Evolutionary conservation across 2,888 invertebrate species (phyloP), one percentile per base, ranked within the genome.

Genomic region (Antitype chi): DNA sequence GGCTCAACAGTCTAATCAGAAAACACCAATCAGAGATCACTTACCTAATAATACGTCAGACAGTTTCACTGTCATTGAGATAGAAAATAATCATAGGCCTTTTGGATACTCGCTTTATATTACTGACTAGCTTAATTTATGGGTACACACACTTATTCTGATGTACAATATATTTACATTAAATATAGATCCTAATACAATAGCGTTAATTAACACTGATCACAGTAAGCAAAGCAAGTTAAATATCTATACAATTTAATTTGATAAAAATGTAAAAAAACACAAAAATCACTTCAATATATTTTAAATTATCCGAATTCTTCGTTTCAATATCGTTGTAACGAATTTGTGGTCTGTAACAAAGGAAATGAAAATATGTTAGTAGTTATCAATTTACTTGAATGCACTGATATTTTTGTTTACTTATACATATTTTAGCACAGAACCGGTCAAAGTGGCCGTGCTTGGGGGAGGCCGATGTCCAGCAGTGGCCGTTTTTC

Each of bases 1-100:
- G 95, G 95, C 95, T 95, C 95, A 93, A 89, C 84, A 90, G 93
- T 94, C 89, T 90, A 85, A 89, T 87, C 87, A 90, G 90, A 89
- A 92, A 91, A 93, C 92, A 90, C 89, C 80, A 92, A 93, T 91
- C 89, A 78, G 78, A 78, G 69, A 73, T 28, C 3, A 68, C 47
- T 76, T 62, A 75, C 52, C 53, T 78, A 84, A 72, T 74, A 70
- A 73, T 72, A 76, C 57, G 64, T 67, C n/a, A 53, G 82, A 84
- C 86, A 82, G 79, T 79, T 80, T 78, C 4, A 84, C 82, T 86
- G 79, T 47, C 84, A 62, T 38, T 68, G 74, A 79, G 47, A 71
- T 63, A 73, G 43, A 76, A 78, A 84, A 57, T 77, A 85, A 60
- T 82, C 57, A 66, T 94, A 95, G 95, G 95, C 95, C 94, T 83